Base-by-base conservation (phyloP, 92 coral and sea anemone genomes). In the Phenganax subtilis region DNA sequence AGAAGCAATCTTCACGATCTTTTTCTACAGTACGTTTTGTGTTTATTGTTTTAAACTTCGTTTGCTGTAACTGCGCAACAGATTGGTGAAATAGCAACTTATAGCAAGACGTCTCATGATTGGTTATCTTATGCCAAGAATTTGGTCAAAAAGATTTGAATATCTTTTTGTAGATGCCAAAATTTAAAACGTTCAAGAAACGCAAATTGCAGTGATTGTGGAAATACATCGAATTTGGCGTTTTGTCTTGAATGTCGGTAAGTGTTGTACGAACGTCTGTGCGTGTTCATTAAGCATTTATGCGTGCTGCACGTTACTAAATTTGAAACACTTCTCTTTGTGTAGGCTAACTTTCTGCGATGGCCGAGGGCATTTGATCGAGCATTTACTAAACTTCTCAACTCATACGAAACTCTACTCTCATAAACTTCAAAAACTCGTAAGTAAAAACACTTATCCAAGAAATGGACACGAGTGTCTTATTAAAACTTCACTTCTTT, bases 241-340 rank as follows among this genome's bases (percentile, higher is more conserved):
- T 86, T 76, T 65, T 96, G 99, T 84, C 72, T 96, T 47, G 99
- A 96, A 62, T 96, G 99, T 75, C 91, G 98, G 98, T 94, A 77
- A 59, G 93, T 77, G 6, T 20, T 55, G 20, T 10, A 25, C 51
- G 7, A 10, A 51, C 17, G 9, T 16, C 30, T 29, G 16, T 60
- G 2, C 10, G 9, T 5, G 53, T 81, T n/a, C 8, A 68, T 44
- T 0, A 14, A 15, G 9, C 31, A 1, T 51, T 27, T 71, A 16
- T 66, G 54, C 31, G 80, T 54, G 47, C 47, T 37, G 47, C 47
- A 37, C 47, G 47, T 37, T 37, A 37, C 47, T 37, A 37, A 37
- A 37, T 53, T 71, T 71, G 12, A 9, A 3, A 8, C 31, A 54
- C 51, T 6, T 17, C 37, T 1, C 57, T 20, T 30, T 54, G 51